These are phyloP conservation scores for Beaufortia kweichowensis DNA, from an alignment of 2,113 vertebrate genomes.

Conservation along the genomic window DNA sequence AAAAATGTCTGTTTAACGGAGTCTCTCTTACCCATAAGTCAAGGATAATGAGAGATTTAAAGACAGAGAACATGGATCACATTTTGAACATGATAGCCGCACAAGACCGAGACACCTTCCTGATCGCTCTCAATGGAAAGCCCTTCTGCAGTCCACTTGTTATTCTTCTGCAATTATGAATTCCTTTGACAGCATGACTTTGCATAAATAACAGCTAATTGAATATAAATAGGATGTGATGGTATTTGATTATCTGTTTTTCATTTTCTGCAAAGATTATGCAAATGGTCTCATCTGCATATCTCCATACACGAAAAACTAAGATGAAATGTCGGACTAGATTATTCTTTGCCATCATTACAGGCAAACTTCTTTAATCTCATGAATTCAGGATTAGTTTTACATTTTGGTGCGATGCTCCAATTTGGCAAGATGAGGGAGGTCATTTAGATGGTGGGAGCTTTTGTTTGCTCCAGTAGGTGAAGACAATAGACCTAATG, in stretches of 20 bases:
- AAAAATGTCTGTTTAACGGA: not conserved
- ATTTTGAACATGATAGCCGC: conserved; percentile 31
- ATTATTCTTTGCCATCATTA: conserved; percentile 68
- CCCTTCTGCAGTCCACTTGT: conserved; percentile 56
- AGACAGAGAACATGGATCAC: conserved; percentile 27
- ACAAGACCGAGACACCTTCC: conserved; percentile 36
- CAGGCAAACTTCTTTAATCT: conserved; percentile 76
- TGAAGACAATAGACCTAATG: conserved; percentile 76
- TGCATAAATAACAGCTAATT: conserved; percentile 74
- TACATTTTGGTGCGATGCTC: conserved; percentile 67
- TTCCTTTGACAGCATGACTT: conserved; percentile 69
- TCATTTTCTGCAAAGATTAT: conserved; percentile 78
- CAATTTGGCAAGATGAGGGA: conserved; percentile 62
- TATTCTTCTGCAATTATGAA: conserved; percentile 63
- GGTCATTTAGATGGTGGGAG: conserved; percentile 66
- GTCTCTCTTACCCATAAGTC: conserved; percentile 2
- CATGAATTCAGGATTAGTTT: conserved; percentile 76
- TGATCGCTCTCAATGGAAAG: conserved; percentile 52
- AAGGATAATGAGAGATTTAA: conserved; percentile 39
- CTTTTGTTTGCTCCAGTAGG: conserved; percentile 72
- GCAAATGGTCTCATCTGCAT: conserved; percentile 77
- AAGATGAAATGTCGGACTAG: conserved; percentile 72
- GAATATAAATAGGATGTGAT: conserved; percentile 78
- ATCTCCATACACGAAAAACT: conserved; percentile 65
- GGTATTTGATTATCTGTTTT: conserved; percentile 79